Evolutionary conservation across 2,888 invertebrate genomes (phyloP), one percentile per base, ranked within the genome.

Genomic region (Iselma pallidipennis): DNA sequence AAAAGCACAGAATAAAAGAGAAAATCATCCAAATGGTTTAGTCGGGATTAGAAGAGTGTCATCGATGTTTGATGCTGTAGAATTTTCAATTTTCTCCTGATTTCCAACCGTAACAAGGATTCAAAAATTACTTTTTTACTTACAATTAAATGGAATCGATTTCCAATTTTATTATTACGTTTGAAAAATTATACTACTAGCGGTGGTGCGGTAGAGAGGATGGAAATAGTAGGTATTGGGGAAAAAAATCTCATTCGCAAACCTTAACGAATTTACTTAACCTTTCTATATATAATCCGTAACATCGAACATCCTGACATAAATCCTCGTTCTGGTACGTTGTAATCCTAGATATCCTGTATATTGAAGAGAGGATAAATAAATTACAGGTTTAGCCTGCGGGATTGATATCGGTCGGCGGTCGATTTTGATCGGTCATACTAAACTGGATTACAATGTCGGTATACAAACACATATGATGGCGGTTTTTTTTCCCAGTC

Each of bases 321-420:
- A 61, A 63, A 66, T 66, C 63, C 51, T 49, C 16, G 4, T 33
- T 33, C 49, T 51, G 51, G 62, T 59, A 65, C 52, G 63, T 37
- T 48, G 42, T 67, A 69, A 69, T 67, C 66, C 65, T 59, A 49
- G 55, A 66, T 69, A 69, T 69, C 69, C 69, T 69, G 69, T 63
- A 65, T 64, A 65, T 65, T 66, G 60, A 64, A 55, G 49, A 57
- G 66, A 57, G 66, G 63, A 67, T 67, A 67, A 69, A 69, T 67
- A 67, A 67, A 67, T 69, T 69, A 65, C 60, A 54, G 54, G 45
- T 57, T 51, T 65, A 62, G 68, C 71, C 68, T 59, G 58, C 58
- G 65, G 69, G 62, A 53, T 65, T 65, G 67, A 63, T 66, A 37
- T 14, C 16, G 37, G 37, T 37, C n/a, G n/a, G n/a, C 52, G 59